Evolutionary conservation across 1,140 invertebrate species (phyloP), one percentile per base, ranked within the genome.

Genomic region (Diuraphis noxia): DNA sequence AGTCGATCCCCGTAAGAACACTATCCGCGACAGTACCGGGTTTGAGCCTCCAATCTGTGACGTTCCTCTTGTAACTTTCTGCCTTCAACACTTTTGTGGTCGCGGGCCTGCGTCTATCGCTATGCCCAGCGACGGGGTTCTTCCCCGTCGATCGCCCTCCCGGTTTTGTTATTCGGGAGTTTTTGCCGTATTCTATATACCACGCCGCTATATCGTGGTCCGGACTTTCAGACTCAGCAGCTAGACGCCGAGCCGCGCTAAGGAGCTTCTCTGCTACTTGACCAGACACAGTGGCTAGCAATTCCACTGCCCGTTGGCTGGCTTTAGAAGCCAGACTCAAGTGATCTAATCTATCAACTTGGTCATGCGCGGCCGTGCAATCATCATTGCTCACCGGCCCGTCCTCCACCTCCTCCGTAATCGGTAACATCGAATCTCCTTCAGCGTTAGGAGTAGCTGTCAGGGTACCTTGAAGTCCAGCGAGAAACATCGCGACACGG

Each of bases 371-470:
- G 0, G 8, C 1, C 52, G 25, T 9, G 25, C 0, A 0, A 2
- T 8, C 9, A 30, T 56, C 52, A 10, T 56, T 0, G 2, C 19
- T 19, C 46, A 19, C 9, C 8, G 25, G 1, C 8, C 1, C 7
- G 49, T n/a, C n/a, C 23, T 0, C 6, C 8, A 0, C 23, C 0
- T 52, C 49, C 0, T 7, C 9, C 23, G 0, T 0, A 10, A 0
- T 9, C 49, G 23, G 7, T 9, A 1, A 23, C 49, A 21, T 7
- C 2, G 21, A 19, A 8, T 0, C 19, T 1, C 23, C 25, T 25
- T 17, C 43, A 43, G 43, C 43, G 10, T 13, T 43, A 13, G 49
- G 49, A 6, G 0, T 4, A 21, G 25, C 46, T 2, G 0, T 19
- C 21, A 2, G 52, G 52, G 7, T 30, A 2, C 8, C 52, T 0